These are phyloP conservation scores for Zosterops pallidus DNA, from an alignment of 2,113 vertebrate genomes.

Conservation along the genomic window DNA sequence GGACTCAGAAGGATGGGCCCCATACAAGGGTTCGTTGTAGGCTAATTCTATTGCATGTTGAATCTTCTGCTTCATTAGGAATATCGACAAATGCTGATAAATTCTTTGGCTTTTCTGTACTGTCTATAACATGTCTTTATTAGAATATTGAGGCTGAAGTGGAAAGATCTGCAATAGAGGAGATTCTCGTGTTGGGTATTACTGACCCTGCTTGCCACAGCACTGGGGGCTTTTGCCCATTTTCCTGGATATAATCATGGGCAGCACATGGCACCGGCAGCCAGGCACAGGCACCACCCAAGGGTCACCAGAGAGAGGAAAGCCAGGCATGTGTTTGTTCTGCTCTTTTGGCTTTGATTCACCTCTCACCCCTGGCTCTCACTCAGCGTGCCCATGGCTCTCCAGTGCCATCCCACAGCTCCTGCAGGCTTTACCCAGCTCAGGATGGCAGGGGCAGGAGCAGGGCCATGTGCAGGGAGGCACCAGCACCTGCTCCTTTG, in stretches of 20 bases:
- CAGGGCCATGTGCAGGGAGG: background rate
- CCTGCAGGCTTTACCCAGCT: background rate
- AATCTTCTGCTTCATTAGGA: conserved; percentile 75
- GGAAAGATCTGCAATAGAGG: background rate
- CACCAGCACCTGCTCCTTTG: background rate
- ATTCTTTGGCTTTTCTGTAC: conserved; percentile 62
- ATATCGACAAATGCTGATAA: conserved; percentile 75
- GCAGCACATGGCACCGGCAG: background rate
- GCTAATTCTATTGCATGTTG: conserved; percentile 71
- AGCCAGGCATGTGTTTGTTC: background rate
- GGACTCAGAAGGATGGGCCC: conserved; percentile 27
- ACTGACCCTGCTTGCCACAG: background rate
- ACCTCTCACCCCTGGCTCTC: background rate
- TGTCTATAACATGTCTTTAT: conserved; percentile 9
- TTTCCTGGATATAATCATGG: background rate
- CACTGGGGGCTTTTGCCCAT: fast-evolving
- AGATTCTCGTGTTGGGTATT: background rate
- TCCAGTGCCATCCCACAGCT: background rate
- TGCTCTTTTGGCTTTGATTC: background rate
- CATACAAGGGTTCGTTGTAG: conserved; percentile 40
- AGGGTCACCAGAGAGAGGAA: fast-evolving
- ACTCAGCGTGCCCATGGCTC: fast-evolving
- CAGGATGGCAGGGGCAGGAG: background rate
- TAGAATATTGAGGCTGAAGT: conserved; percentile 4
- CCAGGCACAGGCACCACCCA: fast-evolving